Evolutionary conservation across 2,888 invertebrate species (phyloP).

Genomic region (Heteropelma amictum): DNA sequence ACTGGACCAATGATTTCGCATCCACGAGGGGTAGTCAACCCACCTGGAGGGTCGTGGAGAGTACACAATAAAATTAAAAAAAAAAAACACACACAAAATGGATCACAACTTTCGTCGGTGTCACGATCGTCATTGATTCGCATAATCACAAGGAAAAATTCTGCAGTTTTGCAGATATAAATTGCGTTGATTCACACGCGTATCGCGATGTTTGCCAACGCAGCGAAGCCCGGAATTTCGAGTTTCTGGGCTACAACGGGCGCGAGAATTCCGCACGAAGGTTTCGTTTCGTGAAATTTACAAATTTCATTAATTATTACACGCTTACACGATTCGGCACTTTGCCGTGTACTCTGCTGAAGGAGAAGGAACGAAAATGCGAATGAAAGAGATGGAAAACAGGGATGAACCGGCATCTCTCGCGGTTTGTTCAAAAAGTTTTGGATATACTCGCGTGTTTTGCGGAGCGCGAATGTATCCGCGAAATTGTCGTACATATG

Average conservation of each 20-base stretch:
- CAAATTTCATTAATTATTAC: slow-evolving; percentile 76
- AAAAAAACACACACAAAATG: slow-evolving; percentile 4
- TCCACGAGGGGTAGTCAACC: slow-evolving; percentile 34
- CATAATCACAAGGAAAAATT: too few relatives aligned
- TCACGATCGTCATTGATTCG: background rate
- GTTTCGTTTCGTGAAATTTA: slow-evolving; percentile 41
- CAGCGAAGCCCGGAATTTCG: too few relatives aligned
- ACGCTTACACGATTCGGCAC: slow-evolving; percentile 69
- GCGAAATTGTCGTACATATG: slow-evolving; percentile 65
- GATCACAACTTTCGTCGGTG: background rate
- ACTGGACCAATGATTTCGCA: slow-evolving; percentile 55
- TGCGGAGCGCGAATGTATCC: slow-evolving; percentile 65
- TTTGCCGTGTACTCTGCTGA: slow-evolving; percentile 47
- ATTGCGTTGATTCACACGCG: too few relatives aligned
- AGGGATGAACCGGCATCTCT: slow-evolving; percentile 3
- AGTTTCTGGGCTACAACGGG: background rate
- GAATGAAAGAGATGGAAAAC: background rate
- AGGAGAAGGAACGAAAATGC: background rate
- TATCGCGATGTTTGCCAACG: too few relatives aligned
- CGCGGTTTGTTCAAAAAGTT: slow-evolving; percentile 72
- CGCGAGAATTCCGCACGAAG: background rate
- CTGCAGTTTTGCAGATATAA: too few relatives aligned
- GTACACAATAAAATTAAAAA: background rate
- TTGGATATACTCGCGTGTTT: slow-evolving; percentile 67
- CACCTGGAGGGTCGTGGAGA: slow-evolving; percentile 12